Base-by-base conservation (phyloP, 2,113 vertebrate genomes). In the Cercopithecus mona region DNA sequence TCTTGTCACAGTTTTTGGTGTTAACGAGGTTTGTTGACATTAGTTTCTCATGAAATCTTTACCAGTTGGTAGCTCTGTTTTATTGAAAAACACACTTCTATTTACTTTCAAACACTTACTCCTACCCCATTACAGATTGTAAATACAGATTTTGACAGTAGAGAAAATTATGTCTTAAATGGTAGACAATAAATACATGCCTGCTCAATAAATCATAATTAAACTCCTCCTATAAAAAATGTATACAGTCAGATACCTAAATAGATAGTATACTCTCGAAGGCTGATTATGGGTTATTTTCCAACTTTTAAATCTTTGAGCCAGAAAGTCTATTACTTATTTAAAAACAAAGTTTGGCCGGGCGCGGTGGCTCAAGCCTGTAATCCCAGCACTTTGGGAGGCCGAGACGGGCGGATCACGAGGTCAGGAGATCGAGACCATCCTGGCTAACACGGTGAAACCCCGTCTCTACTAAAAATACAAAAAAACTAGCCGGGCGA, bases 261-360 rank as follows among this genome's bases (percentile, higher is more conserved):
- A 75, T 59, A 61, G 57, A 50, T 66, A 70, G 40, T 66, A 23
- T 45, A 66, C 40, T 83, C 14, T 68, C 23, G 55, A 2, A 50
- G 61, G 6, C n/a, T 88, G 17, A 94, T 92, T 70, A 85, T 2
- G 81, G 48, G 6, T 85, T 95, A 68, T 92, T 96, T 85, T 92
- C 13, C 57, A 86, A 75, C 4, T 88, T 87, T 96, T 72, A 89
- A 85, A 50, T 64, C 16, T 70, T 40, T 55, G 38, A 88, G 48
- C 48, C n/a, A 61, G 48, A 97, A 75, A 40, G 3, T n/a, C 30
- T 70, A 85, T 43, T 61, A 81, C 13, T 82, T 94, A 43, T 76
- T 80, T 68, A 23, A 78, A 91, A 89, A 76, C 45, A 81, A 57
- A 66, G 12, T 10, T 92, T 95, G n/a, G n/a, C n/a, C n/a, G n/a